phyloP scores from a whole-genome alignment of 2,113 vertebrate genomes.

The Bettongia penicillata region DNA sequence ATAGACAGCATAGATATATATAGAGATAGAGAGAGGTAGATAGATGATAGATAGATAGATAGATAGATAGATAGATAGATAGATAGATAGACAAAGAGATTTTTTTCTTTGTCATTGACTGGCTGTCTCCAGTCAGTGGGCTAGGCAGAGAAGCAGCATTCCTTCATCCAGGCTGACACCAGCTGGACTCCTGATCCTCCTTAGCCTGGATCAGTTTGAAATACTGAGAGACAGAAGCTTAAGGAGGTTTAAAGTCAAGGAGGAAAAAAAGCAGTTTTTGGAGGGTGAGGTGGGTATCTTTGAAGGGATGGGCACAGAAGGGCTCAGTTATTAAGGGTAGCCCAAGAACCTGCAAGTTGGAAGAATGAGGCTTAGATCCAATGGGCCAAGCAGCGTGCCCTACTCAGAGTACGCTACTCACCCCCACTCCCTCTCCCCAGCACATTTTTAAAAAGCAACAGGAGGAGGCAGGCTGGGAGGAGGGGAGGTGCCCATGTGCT shows the following conservation, averaged over 20 bases:
- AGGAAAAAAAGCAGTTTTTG: background rate
- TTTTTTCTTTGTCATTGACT: background rate
- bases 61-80: too few species aligned
- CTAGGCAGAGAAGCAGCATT: constrained; percentile 13
- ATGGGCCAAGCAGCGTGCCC: background rate
- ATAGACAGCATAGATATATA: too few species aligned
- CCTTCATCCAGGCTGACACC: background rate
- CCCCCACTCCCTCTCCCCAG: background rate
- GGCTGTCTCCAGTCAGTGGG: background rate
- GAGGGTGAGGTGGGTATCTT: background rate
- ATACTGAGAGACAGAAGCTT: constrained; percentile 41
- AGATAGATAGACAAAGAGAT: too few species aligned
- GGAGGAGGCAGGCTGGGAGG: background rate
- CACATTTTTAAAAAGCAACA: background rate
- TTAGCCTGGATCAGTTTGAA: background rate
- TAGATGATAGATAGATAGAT: too few species aligned
- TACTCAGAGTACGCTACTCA: background rate
- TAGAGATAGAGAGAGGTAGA: too few species aligned
- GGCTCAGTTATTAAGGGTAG: background rate
- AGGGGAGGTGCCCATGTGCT: background rate
- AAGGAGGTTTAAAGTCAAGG: constrained; percentile 15
- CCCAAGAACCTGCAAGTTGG: background rate
- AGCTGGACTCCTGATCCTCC: background rate
- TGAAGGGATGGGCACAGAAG: background rate
- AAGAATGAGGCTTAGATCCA: background rate